phyloP scores from a whole-genome alignment of 2,113 vertebrate genomes.

The Gymnocephalus cernua region DNA sequence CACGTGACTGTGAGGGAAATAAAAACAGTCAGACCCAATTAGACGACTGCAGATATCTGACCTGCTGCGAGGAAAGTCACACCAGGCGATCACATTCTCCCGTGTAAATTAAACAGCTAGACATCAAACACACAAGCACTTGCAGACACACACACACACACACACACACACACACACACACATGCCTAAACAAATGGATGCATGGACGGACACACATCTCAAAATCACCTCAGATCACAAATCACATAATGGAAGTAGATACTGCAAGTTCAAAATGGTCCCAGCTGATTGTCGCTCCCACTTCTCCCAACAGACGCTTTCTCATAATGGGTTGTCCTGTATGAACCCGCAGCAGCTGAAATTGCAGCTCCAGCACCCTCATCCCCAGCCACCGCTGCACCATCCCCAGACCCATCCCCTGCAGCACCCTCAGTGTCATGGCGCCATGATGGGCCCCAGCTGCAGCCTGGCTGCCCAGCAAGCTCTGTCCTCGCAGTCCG shows the following conservation, averaged over 20 bases:
- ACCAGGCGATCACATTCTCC: constrained; percentile 78
- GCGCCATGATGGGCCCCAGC: constrained; percentile 79
- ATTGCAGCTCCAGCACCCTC: constrained; percentile 81
- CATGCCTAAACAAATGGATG: constrained; percentile 12
- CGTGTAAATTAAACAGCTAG: constrained; percentile 85
- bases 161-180: constrained; percentile 28
- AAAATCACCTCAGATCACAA: constrained; percentile 8
- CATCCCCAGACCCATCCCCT: constrained; percentile 88
- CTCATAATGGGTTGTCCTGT: constrained; percentile 87
- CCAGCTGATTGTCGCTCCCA: constrained; percentile 42
- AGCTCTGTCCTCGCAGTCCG: constrained; percentile 90
- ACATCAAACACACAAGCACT: constrained; percentile 41
- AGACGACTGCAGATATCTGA: constrained; percentile 77
- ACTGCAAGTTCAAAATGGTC: constrained; percentile 24
- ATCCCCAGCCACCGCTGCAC: constrained; percentile 82
- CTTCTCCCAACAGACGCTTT: constrained; percentile 88
- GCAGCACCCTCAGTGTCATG: constrained; percentile 71
- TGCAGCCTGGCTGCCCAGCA: constrained; percentile 93
- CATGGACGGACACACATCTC: background rate
- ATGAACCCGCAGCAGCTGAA: constrained; percentile 83
- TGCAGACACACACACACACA: constrained; percentile 6
- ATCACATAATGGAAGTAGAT: constrained; percentile 15
- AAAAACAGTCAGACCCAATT: constrained; percentile 88
- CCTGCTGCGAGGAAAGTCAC: constrained; percentile 69
- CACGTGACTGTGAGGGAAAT: constrained; percentile 83